Conservation (phyloP, 2,888 invertebrate genomes). For the Eristalinus sepulchralis region DNA sequence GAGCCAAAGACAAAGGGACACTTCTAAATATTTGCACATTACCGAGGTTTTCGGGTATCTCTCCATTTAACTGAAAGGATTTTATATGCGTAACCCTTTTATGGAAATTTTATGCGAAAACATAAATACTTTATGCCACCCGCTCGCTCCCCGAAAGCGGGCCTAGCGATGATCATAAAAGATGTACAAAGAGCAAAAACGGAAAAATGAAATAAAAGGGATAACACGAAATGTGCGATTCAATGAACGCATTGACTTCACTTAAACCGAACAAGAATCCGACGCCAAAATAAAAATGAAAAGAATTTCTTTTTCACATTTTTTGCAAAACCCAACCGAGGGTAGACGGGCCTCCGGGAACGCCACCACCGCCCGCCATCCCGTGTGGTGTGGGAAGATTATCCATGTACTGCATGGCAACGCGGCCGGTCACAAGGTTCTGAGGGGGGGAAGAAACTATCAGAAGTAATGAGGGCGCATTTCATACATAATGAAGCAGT, state of each 20-base stretch:
- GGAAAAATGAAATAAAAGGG: conserved; percentile 5
- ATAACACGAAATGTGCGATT: conserved; percentile 32
- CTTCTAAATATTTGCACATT: conserved; percentile 49
- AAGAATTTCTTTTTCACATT: not conserved
- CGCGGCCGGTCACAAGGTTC: not conserved
- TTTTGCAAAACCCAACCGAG: not conserved
- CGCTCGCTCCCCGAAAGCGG: not conserved
- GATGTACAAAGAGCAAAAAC: conserved; percentile 13
- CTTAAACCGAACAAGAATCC: not conserved
- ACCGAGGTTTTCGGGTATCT: conserved; percentile 11
- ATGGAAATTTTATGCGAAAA: conserved; percentile 58
- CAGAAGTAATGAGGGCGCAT: not conserved
- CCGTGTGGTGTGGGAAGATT: not conserved
- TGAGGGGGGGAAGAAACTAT: not conserved
- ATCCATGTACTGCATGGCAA: not conserved
- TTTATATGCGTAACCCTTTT: conserved; percentile 52
- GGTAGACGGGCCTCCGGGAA: not conserved
- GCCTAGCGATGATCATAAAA: conserved; percentile 3
- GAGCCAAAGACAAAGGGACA: conserved; percentile 25
- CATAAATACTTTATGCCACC: conserved; percentile 55
- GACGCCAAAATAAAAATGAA: not conserved
- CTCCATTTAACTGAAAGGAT: conserved; percentile 44
- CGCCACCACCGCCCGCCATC: too few species aligned
- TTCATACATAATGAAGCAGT: not conserved
- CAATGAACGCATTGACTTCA: conserved; percentile 41